These are phyloP conservation scores for Macropus fuliginosus DNA, from an alignment of 2,797 vertebrate genomes.

Conservation along the genomic window DNA sequence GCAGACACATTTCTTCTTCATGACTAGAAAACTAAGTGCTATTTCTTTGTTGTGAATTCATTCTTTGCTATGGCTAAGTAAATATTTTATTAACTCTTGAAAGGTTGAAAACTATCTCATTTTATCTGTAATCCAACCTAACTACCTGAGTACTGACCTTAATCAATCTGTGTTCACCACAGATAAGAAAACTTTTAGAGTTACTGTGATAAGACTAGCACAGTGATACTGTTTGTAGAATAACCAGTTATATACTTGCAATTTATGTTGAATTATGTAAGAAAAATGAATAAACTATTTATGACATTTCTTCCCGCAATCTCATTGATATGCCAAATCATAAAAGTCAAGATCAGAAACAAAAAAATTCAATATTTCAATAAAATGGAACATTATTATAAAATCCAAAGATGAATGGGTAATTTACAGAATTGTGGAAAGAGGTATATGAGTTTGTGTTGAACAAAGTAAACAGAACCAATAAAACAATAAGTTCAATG, in stretches of 20 bases:
- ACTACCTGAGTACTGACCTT: neutral
- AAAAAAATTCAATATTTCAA: neutral
- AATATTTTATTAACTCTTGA: neutral
- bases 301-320: neutral
- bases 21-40: neutral
- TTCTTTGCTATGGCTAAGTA: neutral
- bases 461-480: neutral
- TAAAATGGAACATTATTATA: too few species aligned
- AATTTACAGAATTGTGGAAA: neutral
- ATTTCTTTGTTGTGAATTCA: neutral
- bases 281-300: neutral
- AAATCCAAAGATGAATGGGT: neutral
- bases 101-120: neutral
- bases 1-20: neutral
- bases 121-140: neutral
- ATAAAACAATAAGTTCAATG: neutral
- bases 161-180: neutral
- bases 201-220: neutral
- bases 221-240: too few species aligned
- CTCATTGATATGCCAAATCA: neutral
- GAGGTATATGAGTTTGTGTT: too few species aligned
- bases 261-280: neutral
- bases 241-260: too few species aligned
- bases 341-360: neutral
- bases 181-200: neutral